Base-by-base conservation (phyloP, 2,113 vertebrate genomes). In the Lagopus muta region DNA sequence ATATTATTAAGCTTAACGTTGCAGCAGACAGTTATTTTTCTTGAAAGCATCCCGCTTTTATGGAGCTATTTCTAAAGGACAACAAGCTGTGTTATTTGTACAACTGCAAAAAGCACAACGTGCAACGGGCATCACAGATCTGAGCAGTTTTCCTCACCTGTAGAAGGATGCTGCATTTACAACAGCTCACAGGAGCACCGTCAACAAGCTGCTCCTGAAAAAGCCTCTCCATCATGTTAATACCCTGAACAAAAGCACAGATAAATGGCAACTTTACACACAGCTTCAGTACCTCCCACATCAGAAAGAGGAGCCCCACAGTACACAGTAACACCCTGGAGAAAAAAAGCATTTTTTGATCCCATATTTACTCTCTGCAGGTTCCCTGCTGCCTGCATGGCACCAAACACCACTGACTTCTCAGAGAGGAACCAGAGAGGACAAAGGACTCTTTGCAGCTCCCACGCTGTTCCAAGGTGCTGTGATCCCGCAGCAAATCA, bases 201-300 rank as follows among this genome's bases (percentile, higher is more conserved):
- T 71, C 93, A 90, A 61, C 97, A 97, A 93, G 96, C 88, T 95
- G 97, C 93, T 98, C 97, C 85, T 97, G 93, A 14, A 98, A 95
- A 95, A 98, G 96, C 6, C 57, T 95, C 90, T 98, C 98, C 97
- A 97, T 98, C 92, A 98, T 96, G 86, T 92, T 91, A 93, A 98
- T 96, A 77, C 96, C 97, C 98, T 98, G 82, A 3, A 15, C 82
- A 90, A 93, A 93, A 80, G 77, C 28, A 88, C n/a, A 94, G n/a
- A 61, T 10, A 54, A 62, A 36, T 10, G 14, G 9, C 61, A 34
- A 48, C 38, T 67, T 76, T 60, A 36, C 22, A 47, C 17, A 34
- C 54, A 32, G 7, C 38, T 10, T 30, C 43, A 71, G 65, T n/a
- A 54, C 24, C 60, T 58, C 50, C 24, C 2, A 12, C 13, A 34